phyloP scores from a whole-genome alignment of 2,888 invertebrate species.

The Cabera pusaria region DNA sequence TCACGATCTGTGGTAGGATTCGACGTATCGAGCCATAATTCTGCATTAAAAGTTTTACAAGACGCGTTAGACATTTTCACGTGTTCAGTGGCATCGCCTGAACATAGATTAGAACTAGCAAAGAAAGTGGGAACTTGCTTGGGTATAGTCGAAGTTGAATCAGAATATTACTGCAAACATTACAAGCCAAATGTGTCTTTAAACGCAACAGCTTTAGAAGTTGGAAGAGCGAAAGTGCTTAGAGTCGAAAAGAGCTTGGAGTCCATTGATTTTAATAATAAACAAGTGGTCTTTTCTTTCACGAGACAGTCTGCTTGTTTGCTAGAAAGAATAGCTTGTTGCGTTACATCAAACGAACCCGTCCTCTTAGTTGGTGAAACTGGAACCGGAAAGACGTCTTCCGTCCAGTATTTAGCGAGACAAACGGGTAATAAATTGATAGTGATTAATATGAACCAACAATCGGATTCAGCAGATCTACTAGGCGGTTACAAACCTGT shows the following conservation, averaged over 20 bases:
- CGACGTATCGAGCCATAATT: constrained; percentile 87
- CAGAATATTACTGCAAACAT: constrained; percentile 90
- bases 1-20: constrained; percentile 89
- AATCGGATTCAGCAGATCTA: constrained; percentile 98
- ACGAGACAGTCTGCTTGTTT: constrained; percentile 91
- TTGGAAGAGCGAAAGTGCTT: constrained; percentile 87
- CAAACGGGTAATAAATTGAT: constrained; percentile 92
- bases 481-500: constrained; percentile 99
- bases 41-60: constrained; percentile 89
- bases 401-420: constrained; percentile 95
- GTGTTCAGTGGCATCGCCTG: constrained; percentile 87
- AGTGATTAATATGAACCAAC: constrained; percentile 99
- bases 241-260: constrained; percentile 68
- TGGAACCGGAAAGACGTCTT: constrained; percentile 98
- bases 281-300: constrained; percentile 88
- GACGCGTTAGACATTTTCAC: constrained; percentile 97
- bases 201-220: constrained; percentile 82
- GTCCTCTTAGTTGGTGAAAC: constrained; percentile 98
- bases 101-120: constrained; percentile 86
- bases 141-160: constrained; percentile 91
- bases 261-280: constrained; percentile 60
- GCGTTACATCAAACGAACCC: constrained; percentile 92
- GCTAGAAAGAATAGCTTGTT: constrained; percentile 94
- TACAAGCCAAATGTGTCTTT: constrained; percentile 90
- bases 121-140: constrained; percentile 90